Evolutionary conservation across 2,113 vertebrate species (phyloP), one percentile per base, ranked within the genome.

Genomic region (Pteropus alecto): DNA sequence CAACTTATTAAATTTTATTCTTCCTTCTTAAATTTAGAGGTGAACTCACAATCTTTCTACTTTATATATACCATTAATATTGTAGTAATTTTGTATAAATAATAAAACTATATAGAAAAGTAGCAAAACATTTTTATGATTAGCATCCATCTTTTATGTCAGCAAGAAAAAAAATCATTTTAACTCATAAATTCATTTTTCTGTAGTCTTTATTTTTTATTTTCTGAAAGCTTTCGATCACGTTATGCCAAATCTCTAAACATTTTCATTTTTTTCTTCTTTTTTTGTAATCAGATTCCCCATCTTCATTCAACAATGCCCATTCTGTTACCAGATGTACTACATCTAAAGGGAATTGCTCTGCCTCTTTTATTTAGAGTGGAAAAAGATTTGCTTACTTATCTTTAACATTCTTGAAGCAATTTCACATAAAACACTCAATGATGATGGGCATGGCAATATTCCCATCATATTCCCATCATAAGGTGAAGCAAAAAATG

Each of bases 241-340:
- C 14, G 54, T 83, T 93, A 85, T 70, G 43, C 58, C 67, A 93
- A 82, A 56, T 93, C 82, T 82, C 81, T 76, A 71, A 92, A 54
- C 33, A 54, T 30, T 56, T 94, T 85, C 51, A 51, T 51, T 51
- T 51, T 48, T 48, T 51, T 16, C 5, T 5, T 78, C n/a, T 74
- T 38, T 84, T 92, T 90, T 74, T 87, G 41, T 81, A 96, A 79
- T 96, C 60, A 33, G 54, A 96, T 95, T 86, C 71, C 46, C 19
- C 28, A 79, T 96, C 56, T 93, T 67, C 82, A 74, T 77, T 94
- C 61, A 91, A 91, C 76, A 98, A 83, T 88, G 21, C 48, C 33
- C 38, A 88, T 95, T 98, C 85, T 96, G 77, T 83, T 95, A 90
- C 61, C 95, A 97, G 94, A 95, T 96, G 96, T 95, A 89, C 61